Percentiles rank a stretch among this genome's conserved stretches.
Conservation (phyloP, 2,888 invertebrate genomes). For the Notocelia uddmanniana region DNA sequence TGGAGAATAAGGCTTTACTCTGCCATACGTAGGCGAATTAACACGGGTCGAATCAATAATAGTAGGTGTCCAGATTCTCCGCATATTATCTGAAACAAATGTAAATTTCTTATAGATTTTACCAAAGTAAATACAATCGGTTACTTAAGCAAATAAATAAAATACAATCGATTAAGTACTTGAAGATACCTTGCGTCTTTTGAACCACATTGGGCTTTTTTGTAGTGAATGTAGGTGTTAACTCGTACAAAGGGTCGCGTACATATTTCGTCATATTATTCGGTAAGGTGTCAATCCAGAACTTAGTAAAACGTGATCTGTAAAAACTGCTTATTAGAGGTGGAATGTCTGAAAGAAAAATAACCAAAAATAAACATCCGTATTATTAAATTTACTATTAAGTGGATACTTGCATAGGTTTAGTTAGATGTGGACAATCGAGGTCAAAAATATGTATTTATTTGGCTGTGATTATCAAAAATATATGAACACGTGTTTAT, state of each 20-base stretch:
- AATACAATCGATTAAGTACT: not conserved
- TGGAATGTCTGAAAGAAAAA: conserved; percentile 88
- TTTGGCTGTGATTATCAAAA: no score
- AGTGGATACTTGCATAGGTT: no score
- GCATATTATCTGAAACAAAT: conserved; percentile 63
- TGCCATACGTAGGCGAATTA: conserved; percentile 66
- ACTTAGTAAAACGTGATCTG: conserved; percentile 91
- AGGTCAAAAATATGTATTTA: no score
- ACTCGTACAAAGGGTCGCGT: conserved; percentile 73
- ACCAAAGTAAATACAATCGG: no score
- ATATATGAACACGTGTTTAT: no score
- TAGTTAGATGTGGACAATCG: no score
- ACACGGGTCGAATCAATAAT: conserved; percentile 60
- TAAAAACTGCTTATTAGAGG: conserved; percentile 91
- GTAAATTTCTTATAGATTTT: conserved; percentile 14
- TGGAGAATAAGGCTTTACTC: conserved; percentile 63
- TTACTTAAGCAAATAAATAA: not conserved
- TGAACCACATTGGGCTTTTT: conserved; percentile 64
- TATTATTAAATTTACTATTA: no score
- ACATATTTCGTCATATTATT: conserved; percentile 87
- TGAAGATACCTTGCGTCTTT: conserved; percentile 61
- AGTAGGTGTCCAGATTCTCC: conserved; percentile 67
- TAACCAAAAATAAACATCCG: no score
- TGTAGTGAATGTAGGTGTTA: conserved; percentile 63
- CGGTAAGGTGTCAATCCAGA: conserved; percentile 94